phyloP scores from a whole-genome alignment of 2,113 vertebrate genomes.

The Scalopus aquaticus region DNA sequence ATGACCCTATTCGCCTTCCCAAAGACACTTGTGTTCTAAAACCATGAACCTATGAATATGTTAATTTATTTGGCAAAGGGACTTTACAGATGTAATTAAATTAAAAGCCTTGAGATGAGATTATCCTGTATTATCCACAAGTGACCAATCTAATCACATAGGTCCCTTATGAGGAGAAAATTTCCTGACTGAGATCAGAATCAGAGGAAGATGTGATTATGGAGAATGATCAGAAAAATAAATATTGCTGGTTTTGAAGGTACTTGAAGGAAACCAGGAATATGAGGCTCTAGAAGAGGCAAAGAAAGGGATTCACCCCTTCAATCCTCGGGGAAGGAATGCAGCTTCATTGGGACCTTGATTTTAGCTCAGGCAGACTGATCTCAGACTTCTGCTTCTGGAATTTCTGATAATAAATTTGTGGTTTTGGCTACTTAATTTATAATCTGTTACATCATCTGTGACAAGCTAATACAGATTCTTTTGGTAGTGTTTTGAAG shows the following conservation, averaged over 20 bases:
- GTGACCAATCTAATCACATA: background rate
- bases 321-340: background rate
- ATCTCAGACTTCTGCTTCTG: background rate
- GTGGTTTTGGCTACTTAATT: background rate
- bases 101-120: background rate
- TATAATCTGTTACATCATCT: background rate
- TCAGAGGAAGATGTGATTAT: background rate
- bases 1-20: background rate
- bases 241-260: background rate
- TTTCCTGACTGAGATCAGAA: background rate
- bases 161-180: background rate
- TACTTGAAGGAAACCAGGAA: background rate
- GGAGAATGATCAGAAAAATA: background rate
- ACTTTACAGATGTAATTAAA: background rate
- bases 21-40: background rate
- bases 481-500: background rate
- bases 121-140: background rate
- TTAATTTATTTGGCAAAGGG: background rate
- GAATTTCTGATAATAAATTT: background rate
- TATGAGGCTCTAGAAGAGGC: background rate
- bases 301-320: background rate
- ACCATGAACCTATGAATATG: background rate
- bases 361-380: no score
- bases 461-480: background rate
- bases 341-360: no score